Base-by-base conservation (phyloP, 2,888 invertebrate species). In the Microctonus brassicae region DNA sequence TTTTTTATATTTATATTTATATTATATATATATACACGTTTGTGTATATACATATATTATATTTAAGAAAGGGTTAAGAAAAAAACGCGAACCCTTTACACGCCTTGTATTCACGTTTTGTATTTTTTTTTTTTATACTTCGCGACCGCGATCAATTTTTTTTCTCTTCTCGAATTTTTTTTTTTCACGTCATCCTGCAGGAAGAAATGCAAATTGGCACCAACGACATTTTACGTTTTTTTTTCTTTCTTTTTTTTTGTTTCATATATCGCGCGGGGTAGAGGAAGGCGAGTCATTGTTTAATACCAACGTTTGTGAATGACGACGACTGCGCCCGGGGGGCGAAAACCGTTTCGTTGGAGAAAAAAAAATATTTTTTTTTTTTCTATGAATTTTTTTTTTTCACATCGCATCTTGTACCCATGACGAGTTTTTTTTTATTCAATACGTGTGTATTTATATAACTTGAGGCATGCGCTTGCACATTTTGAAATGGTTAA, bases 211-310 rank as follows among this genome's bases (percentile, higher is more conserved):
- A 61, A 61, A 61, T 61, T 22, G 42, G 17, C 7, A 72, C 66
- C 36, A 63, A 66, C 60, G 66, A 69, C 60, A 70, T 71, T 70
- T 47, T 17, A 20, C 17, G 9, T 20, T 5, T 7, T 39, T 64
- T 47, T 60, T 70, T 67, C 70, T 72, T 64, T 58, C 70, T 72
- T 76, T 76, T 76, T 77, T 77, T 67, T 63, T 65, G 61, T 72
- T 74, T 70, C 68, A 62, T 58, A 62, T 58, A 52, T 60, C 72
- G 70, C 72, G 73, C 79, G 83, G 82, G 81, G 83, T 82, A 82
- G 62, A 60, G 67, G 72, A 74, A 73, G 61, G 55, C 52, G 47
- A 63, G 72, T 73, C 75, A 76, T 77, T 78, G 78, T 78, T 75
- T 75, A 69, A 65, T 17, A 33, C 29, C 3, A 53, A 65, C 47